Evolutionary conservation across 2,797 vertebrate species (phyloP), one percentile per base, ranked within the genome.

Genomic region (Fundulus diaphanus): DNA sequence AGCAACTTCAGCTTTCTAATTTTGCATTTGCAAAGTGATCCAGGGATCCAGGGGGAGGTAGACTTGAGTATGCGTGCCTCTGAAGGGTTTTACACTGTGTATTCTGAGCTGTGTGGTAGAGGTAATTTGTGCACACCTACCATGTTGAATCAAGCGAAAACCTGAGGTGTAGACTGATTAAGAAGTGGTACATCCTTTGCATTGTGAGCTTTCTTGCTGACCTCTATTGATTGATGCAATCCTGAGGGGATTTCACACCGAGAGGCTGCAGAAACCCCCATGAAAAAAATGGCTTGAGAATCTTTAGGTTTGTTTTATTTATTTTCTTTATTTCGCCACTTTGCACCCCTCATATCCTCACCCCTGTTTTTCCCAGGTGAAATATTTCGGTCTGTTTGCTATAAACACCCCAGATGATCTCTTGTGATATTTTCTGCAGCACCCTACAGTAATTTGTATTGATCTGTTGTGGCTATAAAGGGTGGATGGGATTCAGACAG

Each of bases 391-490:
- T 67, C 61, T 76, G 48, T 76, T 70, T 54, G 49, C 27, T 70
- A 48, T 74, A 31, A 48, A 67, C 74, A 33, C 33, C 66, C 42
- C 51, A 70, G n/a, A 73, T 79, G 66, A 71, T 68, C 68, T 75
- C 68, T 51, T 42, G 37, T 66, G 51, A 56, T 74, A 66, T 66
- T 74, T 72, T 71, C 20, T 66, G 59, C 66, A 48, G 61, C 31
- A 13, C 48, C 71, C 46, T 42, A 54, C 52, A 68, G 54, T 77
- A 72, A 67, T 74, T 74, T 61, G 37, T 71, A 80, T 77, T 80
- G 71, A 83, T 80, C 68, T 63, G 72, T 70, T 77, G 27, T 63
- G 54, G 77, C 71, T 61, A 16, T 31, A 68, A 49, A 80, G 72
- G n/a, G 68, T 77, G 67, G 70, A 51, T 9, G 56, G 61, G 66